These are phyloP conservation scores for Hydraecia micacea DNA, from an alignment of 2,888 invertebrate genomes.

Conservation along the genomic window DNA sequence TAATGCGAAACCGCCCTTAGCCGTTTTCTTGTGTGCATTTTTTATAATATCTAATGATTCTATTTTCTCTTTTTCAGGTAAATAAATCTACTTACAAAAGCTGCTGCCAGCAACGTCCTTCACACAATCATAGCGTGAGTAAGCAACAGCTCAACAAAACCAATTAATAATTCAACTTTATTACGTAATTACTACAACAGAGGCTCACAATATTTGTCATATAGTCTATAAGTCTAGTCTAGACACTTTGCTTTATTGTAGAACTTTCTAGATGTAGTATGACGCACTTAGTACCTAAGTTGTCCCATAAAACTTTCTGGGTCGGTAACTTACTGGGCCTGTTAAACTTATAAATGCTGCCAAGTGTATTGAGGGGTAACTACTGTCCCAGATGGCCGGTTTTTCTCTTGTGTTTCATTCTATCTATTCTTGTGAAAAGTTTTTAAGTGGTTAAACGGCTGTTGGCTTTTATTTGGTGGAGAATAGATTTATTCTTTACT, in stretches of 20 bases:
- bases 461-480: not conserved
- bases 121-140: constrained; percentile 29
- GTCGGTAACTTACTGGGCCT: constrained; percentile 47
- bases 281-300: constrained; percentile 52
- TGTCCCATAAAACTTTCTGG: constrained; percentile 63
- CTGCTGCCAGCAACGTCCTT: not conserved
- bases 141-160: constrained; percentile 11
- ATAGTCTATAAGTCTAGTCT: constrained; percentile 48
- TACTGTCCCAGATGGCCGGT: constrained; percentile 31
- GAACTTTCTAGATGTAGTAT: constrained; percentile 63
- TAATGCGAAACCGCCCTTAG: too few species aligned
- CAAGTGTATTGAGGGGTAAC: constrained; percentile 46
- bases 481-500: not conserved
- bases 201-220: constrained; percentile 36
- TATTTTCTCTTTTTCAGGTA: constrained; percentile 41
- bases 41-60: not conserved
- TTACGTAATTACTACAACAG: constrained; percentile 48
- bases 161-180: constrained; percentile 28
- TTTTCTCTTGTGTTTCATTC: constrained; percentile 21
- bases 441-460: constrained; percentile 24
- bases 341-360: constrained; percentile 56
- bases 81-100: constrained; percentile 25
- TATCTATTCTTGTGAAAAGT: constrained; percentile 17
- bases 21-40: not conserved
- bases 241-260: constrained; percentile 59